phyloP scores from a whole-genome alignment of 2,888 invertebrate genomes.

The Acanthoscelides obtectus region DNA sequence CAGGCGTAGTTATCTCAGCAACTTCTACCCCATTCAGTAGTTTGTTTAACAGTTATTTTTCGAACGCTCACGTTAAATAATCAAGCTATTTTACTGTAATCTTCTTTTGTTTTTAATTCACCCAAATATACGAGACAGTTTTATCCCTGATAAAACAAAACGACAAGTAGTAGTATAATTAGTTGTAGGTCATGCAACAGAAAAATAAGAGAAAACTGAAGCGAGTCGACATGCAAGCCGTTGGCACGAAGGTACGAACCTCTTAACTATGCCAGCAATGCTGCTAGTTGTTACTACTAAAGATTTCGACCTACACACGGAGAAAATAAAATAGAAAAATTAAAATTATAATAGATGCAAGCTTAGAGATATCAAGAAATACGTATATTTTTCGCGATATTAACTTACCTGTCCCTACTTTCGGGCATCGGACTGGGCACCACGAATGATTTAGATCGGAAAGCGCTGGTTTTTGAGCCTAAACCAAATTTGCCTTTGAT shows the following conservation, averaged over 20 bases:
- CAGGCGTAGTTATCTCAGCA: too few species aligned
- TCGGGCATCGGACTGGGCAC: conserved; percentile 65
- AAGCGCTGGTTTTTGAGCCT: conserved; percentile 57
- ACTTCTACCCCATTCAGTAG: too few species aligned
- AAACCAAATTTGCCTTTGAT: conserved; percentile 76
- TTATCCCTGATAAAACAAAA: neutral
- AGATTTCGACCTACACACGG: conserved; percentile 22
- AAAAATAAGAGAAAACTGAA: conserved; percentile 2
- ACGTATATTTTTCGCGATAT: neutral
- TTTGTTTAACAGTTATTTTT: too few species aligned
- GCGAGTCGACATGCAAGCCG: conserved; percentile 1
- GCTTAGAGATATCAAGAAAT: neutral
- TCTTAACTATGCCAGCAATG: conserved; percentile 15
- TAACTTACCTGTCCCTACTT: conserved; percentile 42
- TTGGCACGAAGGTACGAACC: conserved; percentile 19
- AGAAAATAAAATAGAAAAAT: conserved; percentile 6
- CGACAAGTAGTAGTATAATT: neutral
- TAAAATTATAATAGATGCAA: neutral
- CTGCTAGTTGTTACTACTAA: conserved; percentile 23
- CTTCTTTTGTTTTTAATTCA: neutral
- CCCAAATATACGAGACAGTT: neutral
- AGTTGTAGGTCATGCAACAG: neutral
- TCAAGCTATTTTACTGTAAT: neutral
- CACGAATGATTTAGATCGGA: conserved; percentile 73
- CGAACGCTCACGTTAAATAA: too few species aligned